Evolutionary conservation across 2,113 vertebrate genomes (phyloP).

Genomic region (Gambusia affinis): DNA sequence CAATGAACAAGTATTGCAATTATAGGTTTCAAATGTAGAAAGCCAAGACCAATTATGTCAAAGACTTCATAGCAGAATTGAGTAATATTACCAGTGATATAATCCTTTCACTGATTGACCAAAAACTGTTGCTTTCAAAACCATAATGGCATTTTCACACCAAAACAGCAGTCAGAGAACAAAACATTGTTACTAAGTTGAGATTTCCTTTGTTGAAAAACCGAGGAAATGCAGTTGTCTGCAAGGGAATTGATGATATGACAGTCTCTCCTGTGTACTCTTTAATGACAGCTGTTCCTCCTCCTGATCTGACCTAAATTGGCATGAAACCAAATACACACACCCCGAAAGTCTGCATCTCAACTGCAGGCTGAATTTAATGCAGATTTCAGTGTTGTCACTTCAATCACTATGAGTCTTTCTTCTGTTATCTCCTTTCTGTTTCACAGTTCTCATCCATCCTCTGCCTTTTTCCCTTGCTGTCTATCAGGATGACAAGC

Average conservation of each 20-base stretch:
- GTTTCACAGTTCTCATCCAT: conserved; percentile 14
- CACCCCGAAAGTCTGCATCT: conserved; percentile 1
- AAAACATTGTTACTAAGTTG: not conserved
- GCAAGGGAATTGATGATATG: not conserved
- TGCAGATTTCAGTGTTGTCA: conserved; percentile 39
- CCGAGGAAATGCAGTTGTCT: not conserved
- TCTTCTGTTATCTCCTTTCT: conserved; percentile 26
- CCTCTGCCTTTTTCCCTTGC: conserved; percentile 1
- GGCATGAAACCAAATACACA: not conserved
- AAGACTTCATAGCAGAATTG: too few species aligned
- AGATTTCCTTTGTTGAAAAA: not conserved
- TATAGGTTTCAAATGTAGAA: not conserved
- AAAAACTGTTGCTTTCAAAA: not conserved
- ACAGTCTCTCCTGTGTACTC: not conserved
- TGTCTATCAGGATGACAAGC: conserved; percentile 28
- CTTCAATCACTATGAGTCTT: conserved; percentile 18
- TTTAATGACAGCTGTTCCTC: conserved; percentile 22
- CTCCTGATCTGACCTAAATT: conserved; percentile 4
- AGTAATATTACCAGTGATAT: too few species aligned
- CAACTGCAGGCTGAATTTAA: conserved; percentile 11
- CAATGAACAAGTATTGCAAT: not conserved
- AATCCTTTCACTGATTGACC: not conserved
- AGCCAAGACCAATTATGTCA: not conserved
- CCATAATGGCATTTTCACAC: not conserved
- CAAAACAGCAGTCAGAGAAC: conserved; percentile 2